phyloP scores from a whole-genome alignment of 2,888 invertebrate genomes.

The Polyploca ridens region DNA sequence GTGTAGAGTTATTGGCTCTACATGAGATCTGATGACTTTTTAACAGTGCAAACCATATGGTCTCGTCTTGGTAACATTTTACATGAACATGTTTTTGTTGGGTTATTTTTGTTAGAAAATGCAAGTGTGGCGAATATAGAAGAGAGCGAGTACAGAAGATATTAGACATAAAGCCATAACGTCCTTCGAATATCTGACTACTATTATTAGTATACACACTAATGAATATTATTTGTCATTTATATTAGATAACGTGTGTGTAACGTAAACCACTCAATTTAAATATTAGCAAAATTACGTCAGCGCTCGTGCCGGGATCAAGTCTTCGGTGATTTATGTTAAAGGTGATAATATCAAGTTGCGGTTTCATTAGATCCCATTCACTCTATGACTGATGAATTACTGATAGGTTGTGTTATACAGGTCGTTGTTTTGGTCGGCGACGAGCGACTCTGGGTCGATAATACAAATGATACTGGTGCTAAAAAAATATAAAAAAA shows the following conservation, averaged over 20 bases:
- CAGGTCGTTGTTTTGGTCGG: too few relatives aligned
- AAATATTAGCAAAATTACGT: conserved; percentile 22
- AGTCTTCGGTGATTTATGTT: not conserved
- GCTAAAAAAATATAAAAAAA: too few relatives aligned
- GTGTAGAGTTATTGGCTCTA: too few relatives aligned
- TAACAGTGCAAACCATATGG: too few relatives aligned
- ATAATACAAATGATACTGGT: too few relatives aligned
- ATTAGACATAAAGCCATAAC: too few relatives aligned
- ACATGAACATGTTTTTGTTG: too few relatives aligned
- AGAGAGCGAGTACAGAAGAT: not conserved
- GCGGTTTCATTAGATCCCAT: not conserved
- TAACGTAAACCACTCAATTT: conserved; percentile 16
- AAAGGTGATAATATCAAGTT: conserved; percentile 10
- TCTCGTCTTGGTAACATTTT: too few relatives aligned
- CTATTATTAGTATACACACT: not conserved
- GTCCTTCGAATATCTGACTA: not conserved
- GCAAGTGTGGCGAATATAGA: not conserved
- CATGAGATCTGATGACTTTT: too few relatives aligned
- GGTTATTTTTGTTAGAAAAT: not conserved
- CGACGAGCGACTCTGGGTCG: too few relatives aligned
- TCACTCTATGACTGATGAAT: too few relatives aligned
- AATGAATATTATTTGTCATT: not conserved
- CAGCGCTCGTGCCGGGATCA: conserved; percentile 11
- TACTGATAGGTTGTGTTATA: not conserved
- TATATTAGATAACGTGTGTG: conserved; percentile 17